Evolutionary conservation across 2,113 vertebrate species (phyloP).

Genomic region (Petromus typicus): DNA sequence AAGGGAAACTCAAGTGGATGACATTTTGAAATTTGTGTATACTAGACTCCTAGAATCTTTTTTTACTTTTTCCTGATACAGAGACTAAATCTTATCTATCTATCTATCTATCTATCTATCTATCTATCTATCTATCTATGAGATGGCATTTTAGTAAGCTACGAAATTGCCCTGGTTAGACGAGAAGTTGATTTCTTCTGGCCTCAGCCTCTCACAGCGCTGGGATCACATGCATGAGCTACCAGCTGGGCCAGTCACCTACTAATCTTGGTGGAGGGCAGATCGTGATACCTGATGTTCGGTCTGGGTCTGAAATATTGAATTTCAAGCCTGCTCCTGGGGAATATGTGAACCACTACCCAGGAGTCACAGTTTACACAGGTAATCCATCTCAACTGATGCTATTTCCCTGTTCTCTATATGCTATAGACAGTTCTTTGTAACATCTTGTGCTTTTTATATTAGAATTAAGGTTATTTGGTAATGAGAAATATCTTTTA

Average conservation of each 20-base stretch:
- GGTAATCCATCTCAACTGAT: not conserved
- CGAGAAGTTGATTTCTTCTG: no score
- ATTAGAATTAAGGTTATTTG: not conserved
- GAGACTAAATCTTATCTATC: not conserved
- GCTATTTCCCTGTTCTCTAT: not conserved
- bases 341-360: not conserved
- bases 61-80: no score
- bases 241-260: not conserved
- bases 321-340: not conserved
- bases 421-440: not conserved
- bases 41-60: no score
- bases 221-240: no score
- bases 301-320: not conserved
- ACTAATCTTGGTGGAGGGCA: not conserved
- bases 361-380: not conserved
- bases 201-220: no score
- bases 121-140: no score
- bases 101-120: no score
- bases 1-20: no score
- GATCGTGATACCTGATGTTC: not conserved
- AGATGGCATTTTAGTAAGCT: no score
- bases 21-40: no score
- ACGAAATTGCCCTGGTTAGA: no score
- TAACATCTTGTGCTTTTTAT: not conserved
- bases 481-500: not conserved